A percentile compares a stretch with the other conserved stretches of the same genome.
Conservation (phyloP, 2,113 vertebrate genomes). For the Nothocercus nigrocapillus region DNA sequence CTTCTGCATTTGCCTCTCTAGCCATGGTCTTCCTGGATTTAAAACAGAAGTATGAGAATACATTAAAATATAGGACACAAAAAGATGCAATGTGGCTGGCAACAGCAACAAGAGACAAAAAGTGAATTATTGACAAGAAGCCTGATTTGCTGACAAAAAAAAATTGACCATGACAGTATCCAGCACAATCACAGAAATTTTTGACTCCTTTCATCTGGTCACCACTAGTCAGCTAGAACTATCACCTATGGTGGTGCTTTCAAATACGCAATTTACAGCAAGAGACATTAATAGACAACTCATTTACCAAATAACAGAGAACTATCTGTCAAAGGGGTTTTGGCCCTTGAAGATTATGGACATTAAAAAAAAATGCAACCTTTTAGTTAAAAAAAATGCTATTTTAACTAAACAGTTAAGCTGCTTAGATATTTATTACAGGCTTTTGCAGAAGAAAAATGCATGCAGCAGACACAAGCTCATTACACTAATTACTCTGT, state of each 20-base stretch:
- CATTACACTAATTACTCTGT: constrained; percentile 12
- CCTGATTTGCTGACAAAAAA: neutral
- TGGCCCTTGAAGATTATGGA: neutral
- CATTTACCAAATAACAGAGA: neutral
- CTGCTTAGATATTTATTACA: neutral
- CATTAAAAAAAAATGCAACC: neutral
- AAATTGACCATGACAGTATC: neutral
- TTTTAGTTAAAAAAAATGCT: neutral
- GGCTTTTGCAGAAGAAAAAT: neutral
- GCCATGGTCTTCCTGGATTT: neutral
- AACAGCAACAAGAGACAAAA: neutral
- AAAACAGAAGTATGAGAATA: neutral
- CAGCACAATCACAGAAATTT: neutral
- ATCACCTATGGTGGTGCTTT: neutral
- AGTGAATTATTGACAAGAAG: neutral
- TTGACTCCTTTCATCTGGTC: neutral
- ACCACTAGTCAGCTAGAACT: neutral
- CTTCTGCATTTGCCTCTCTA: neutral
- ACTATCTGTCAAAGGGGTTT: neutral
- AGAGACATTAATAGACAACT: neutral
- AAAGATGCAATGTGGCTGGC: neutral
- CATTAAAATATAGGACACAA: accelerated
- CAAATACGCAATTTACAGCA: neutral
- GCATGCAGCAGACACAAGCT: neutral
- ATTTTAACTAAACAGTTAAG: neutral